Percentiles rank a stretch among this genome's conserved stretches.
These are phyloP conservation scores for Lasioglossum malachurum DNA, from an alignment of 2,888 invertebrate genomes.

Conservation along the genomic window DNA sequence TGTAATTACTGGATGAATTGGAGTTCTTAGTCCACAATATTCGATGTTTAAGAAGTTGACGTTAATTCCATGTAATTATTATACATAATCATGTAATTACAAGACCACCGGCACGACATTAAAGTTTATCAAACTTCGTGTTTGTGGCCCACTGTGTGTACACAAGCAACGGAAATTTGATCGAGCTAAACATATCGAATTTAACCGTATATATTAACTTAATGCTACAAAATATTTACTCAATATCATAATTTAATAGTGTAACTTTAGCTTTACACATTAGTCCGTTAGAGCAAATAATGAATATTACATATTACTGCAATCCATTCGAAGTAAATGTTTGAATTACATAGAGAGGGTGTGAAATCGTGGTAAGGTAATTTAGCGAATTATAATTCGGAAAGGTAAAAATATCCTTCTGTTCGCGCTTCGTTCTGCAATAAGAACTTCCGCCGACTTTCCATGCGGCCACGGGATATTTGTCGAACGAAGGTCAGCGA, in stretches of 20 bases:
- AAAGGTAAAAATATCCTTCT: background rate
- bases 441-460: conserved; percentile 16
- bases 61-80: background rate
- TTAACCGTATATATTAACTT: background rate
- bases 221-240: background rate
- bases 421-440: background rate
- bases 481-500: conserved; percentile 9
- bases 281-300: background rate
- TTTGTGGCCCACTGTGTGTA: background rate
- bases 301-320: background rate
- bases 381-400: background rate
- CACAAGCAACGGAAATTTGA: background rate
- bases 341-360: background rate
- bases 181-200: background rate
- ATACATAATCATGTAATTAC: background rate
- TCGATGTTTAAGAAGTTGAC: background rate
- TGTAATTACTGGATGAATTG: too few species aligned
- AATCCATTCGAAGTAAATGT: background rate
- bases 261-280: background rate
- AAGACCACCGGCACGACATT: background rate
- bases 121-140: background rate
- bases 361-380: background rate
- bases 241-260: background rate
- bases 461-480: conserved; percentile 17
- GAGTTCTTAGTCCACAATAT: too few species aligned